Base-by-base conservation (phyloP, 1,140 invertebrate genomes). In the Teleopsis dalmanni region DNA sequence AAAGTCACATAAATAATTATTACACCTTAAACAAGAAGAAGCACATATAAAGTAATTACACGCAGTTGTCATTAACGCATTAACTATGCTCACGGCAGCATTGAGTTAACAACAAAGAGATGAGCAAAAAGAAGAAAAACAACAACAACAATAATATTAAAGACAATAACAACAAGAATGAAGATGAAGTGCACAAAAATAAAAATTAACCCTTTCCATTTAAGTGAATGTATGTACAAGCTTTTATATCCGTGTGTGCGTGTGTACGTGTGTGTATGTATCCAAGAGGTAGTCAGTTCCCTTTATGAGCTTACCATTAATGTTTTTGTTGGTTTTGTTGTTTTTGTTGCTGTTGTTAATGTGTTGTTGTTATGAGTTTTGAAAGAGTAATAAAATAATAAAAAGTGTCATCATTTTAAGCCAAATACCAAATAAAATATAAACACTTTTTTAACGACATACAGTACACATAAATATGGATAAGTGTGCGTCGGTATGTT, bases 1-100 rank as follows among this genome's bases (percentile, higher is more conserved):
- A 54, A 48, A 44, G 49, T 48, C 41, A 45, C 59, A 57, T 65
- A 62, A 65, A 62, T 62, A 59, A 58, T 53, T 52, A 46, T 51
- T 60, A 56, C 51, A 55, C 51, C 46, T 57, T 52, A 36, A 42
- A 43, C 36, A 31, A n/a, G n/a, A n/a, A n/a, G n/a, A n/a, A 46
- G 40, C 35, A 23, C 37, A 33, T 22, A 50, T 50, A 50, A 50
- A 50, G 52, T 62, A 64, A 66, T 66, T 66, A 66, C 56, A 66
- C 59, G 56, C 63, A 56, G 63, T 61, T 63, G 63, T 65, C 63
- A 66, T 66, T 66, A 66, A 61, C 60, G 58, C 57, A 66, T 62
- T 63, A 57, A 47, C 44, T 16, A 35, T n/a, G n/a, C n/a, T n/a
- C n/a, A n/a, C n/a, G n/a, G n/a, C 29, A 9, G 29, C 29, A 31